Evolutionary conservation across 2,888 invertebrate species (phyloP), one percentile per base, ranked within the genome.

Genomic region (Drosophila prolongata): DNA sequence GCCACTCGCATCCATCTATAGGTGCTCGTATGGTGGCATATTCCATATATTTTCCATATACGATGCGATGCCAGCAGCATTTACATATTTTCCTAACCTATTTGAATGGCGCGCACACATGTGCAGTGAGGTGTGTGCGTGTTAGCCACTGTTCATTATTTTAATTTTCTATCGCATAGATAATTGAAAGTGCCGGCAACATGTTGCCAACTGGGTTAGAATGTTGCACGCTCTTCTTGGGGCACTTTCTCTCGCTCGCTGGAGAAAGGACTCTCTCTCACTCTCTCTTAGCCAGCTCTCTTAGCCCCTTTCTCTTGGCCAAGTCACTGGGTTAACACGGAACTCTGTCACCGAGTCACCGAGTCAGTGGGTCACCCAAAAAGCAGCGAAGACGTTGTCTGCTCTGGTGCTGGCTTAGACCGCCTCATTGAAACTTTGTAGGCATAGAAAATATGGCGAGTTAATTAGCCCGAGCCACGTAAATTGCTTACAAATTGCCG

Each of bases 271-370:
- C 46, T 40, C 59, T 24, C 60, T 68, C 62, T 64, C 19, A 19
- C 35, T 35, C 11, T 59, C 65, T 72, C 66, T 61, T 37, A 38
- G 19, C 16, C 44, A 1, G 3, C 11, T 54, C 65, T 67, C 59
- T 52, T 50, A 43, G n/a, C 19, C 16, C 34, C 34, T 6, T 44
- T 52, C 53, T 59, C 46, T 65, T 64, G 65, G 30, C 47, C 52
- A 64, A 64, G 47, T 64, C 72, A 75, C 67, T 57, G 77, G 85
- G 78, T 79, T 80, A 83, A 87, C 69, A 57, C 47, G 64, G 76
- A 89, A 89, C 75, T 87, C 90, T 78, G 89, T 89, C 87, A 89
- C 75, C 78, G 78, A 81, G 82, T 80, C 82, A 83, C 73, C 80
- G 77, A 86, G 89, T 89, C 90, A 89, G 73, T 73, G 77, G 76